Base-by-base conservation (phyloP, 2,797 vertebrate genomes). In the Propithecus perrieri region DNA sequence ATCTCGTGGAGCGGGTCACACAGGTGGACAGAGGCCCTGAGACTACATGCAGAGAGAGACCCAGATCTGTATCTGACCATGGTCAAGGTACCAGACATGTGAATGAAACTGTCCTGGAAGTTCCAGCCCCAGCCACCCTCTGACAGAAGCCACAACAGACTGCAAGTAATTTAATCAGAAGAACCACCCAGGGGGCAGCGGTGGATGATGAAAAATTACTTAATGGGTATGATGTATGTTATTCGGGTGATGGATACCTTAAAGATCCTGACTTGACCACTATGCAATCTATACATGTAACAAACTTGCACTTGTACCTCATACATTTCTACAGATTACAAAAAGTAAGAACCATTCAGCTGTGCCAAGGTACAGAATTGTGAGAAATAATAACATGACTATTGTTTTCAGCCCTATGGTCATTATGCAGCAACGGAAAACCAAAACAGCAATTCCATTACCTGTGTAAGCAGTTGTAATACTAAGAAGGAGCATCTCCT, bases 401-500 rank as follows among this genome's bases (percentile, higher is more conserved):
- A 55, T 0, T 35, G 35, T 57, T 38, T 57, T 33, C 0, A 15
- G n/a, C 12, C 46, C 72, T 22, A 15, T 0, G 4, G 10, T 46
- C 38, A 38, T 0, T 5, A 85, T 0, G 11, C 48, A 86, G n/a
- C n/a, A 22, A 33, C 0, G n/a, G 50, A 57, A 74, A 61, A 79
- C 4, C 38, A 24, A 12, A 20, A 6, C 24, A 0, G 6, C 3
- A 30, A n/a, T 24, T 0, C 41, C 85, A 67, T 98, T 98, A 99
- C 99, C 99, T 98, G 99, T 99, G 96, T 99, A 99, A 11, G 99
- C 99, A 26, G 99, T 99, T 38, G 99, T 99, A 28, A 99, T 0
- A 74, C 99, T 99, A 61, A 99, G 99, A 53, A 99, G 98, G 92
- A 99, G 97, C 99, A 99, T 99, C 97, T 99, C 99, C 96, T 99